Base-by-base conservation (phyloP, 2,113 vertebrate species). In the Gavialis gangeticus region DNA sequence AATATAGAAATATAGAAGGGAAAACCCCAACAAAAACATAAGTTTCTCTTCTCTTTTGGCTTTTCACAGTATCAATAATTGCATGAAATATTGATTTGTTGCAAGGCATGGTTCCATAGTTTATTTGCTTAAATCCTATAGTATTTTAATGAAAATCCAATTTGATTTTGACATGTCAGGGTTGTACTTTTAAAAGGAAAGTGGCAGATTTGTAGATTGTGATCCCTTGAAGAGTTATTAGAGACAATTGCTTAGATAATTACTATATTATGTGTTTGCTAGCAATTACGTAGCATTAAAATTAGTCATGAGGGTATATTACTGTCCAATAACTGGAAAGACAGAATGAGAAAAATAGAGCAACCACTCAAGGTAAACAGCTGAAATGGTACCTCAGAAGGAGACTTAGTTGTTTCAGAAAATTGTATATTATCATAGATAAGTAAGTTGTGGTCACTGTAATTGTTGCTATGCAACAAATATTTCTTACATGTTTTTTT, bases 131-230 rank as follows among this genome's bases (percentile, higher is more conserved):
- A 87, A 84, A 14, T 96, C 54, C 28, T 79, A 58, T 21, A 67
- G 22, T 85, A 87, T 94, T 90, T 76, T 81, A 93, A 95, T 89
- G 87, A 91, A 95, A 96, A 94, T 86, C 60, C 82, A 79, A 62
- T 95, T 79, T 71, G 78, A 85, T 95, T 95, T 95, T 95, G 93
- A 84, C 83, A 79, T 59, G 84, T 80, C 82, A 73, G 18, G 58
- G 58, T 77, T 94, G 91, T 92, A 86, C 64, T 91, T 89, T 37
- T 84, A 91, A 93, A 97, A 82, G 80, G 60, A 22, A 82, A 93
- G 63, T 93, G 87, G 34, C 90, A 97, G 95, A 94, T 94, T 91
- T 86, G 37, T 91, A 92, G 92, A 69, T 91, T 89, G 85, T 16
- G 77, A 57, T 82, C 92, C 82, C 87, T 73, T 80, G 62, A 88